Evolutionary conservation across 92 coral and sea anemone species (phyloP).

Genomic region (Epizoanthus stellaris): DNA sequence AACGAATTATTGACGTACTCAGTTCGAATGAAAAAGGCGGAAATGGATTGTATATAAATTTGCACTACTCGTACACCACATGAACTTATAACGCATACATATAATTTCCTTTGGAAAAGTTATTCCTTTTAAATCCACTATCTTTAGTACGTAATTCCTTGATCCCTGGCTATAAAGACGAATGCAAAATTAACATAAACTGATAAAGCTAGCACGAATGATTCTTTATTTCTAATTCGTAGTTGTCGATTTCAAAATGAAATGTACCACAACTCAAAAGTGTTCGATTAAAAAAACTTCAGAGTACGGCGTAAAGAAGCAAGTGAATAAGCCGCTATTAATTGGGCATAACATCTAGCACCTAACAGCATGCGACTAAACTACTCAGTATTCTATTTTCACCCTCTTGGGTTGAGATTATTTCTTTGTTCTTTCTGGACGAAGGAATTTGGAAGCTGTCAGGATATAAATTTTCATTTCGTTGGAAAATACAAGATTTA

Average conservation of each 20-base stretch:
- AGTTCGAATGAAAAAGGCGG: not conserved
- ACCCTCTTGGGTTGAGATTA: not conserved
- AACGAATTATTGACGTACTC: not conserved
- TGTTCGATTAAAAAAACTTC: not conserved
- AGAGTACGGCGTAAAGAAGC: not conserved
- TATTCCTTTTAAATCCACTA: too few species aligned
- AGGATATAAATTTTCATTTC: constrained; percentile 2
- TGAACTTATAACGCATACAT: not conserved
- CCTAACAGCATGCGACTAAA: constrained; percentile 18
- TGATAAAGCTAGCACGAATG: not conserved
- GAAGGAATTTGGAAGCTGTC: constrained; percentile 10
- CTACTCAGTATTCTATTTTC: constrained; percentile 3
- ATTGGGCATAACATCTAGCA: not conserved
- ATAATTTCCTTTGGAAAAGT: too few species aligned
- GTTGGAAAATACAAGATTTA: constrained; percentile 1
- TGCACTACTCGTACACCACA: not conserved
- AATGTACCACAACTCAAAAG: not conserved
- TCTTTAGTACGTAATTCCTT: too few species aligned
- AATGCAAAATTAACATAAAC: not conserved
- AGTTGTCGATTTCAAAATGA: not conserved
- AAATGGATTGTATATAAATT: not conserved
- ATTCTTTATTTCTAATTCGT: not conserved
- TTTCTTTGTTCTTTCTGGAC: constrained; percentile 10
- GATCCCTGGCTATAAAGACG: too few species aligned
- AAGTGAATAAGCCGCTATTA: not conserved